These are phyloP conservation scores for Panopea generosa DNA, from an alignment of 2,888 invertebrate species.

Conservation along the genomic window DNA sequence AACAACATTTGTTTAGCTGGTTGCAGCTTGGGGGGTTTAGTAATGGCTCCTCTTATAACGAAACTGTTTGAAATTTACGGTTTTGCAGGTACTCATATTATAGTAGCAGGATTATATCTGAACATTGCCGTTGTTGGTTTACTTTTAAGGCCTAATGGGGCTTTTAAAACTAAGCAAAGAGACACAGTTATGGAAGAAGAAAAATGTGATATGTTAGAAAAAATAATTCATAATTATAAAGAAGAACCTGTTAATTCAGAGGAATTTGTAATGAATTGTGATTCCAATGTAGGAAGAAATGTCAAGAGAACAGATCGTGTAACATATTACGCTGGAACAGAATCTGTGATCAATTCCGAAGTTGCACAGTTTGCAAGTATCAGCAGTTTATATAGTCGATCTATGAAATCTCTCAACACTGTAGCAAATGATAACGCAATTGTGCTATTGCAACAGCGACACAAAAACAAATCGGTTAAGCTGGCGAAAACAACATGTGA, in stretches of 20 bases:
- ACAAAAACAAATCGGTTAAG: not conserved
- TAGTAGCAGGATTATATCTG: constrained; percentile 30
- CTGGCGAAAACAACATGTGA: not conserved
- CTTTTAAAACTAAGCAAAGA: too few species aligned
- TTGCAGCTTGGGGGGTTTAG: constrained; percentile 35
- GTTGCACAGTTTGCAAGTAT: constrained; percentile 34
- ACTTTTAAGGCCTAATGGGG: constrained; percentile 27
- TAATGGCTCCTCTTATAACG: constrained; percentile 36
- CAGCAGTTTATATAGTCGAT: too few species aligned
- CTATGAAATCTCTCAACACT: too few species aligned
- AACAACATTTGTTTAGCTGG: constrained; percentile 34
- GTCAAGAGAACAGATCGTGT: too few species aligned
- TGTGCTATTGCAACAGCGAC: not conserved
- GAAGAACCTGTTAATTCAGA: too few species aligned
- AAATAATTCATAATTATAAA: too few species aligned
- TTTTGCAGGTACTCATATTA: constrained; percentile 41
- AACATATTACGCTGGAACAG: too few species aligned
- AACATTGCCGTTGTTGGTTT: constrained; percentile 24
- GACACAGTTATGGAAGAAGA: too few species aligned
- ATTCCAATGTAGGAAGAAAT: too few species aligned
- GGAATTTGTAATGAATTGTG: too few species aligned
- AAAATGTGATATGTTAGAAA: too few species aligned
- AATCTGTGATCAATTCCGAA: constrained; percentile 21
- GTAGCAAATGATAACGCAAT: too few species aligned
- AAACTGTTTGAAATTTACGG: constrained; percentile 39